phyloP scores from a whole-genome alignment of 1,140 invertebrate species.

The Drosophila orosa region DNA sequence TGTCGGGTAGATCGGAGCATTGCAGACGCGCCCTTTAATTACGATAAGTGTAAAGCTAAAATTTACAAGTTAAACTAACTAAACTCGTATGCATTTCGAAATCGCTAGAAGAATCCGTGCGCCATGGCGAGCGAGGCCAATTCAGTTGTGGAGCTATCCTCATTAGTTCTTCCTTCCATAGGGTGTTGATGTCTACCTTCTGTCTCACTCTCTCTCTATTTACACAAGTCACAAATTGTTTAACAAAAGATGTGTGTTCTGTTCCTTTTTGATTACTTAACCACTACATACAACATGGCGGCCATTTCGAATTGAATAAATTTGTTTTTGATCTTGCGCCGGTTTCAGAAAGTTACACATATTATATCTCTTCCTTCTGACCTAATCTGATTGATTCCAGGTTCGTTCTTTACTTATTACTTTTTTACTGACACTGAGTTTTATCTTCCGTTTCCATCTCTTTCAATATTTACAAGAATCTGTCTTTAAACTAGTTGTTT shows the following conservation, averaged over 20 bases:
- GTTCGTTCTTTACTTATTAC: slow-evolving; percentile 21
- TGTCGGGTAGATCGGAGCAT: slow-evolving; percentile 3
- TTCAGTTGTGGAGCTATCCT: slow-evolving; percentile 45
- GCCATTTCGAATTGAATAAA: slow-evolving; percentile 42
- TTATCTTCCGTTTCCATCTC: slow-evolving; percentile 38
- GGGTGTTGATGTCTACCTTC: slow-evolving; percentile 36
- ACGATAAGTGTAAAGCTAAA: slow-evolving; percentile 76
- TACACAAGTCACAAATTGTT: slow-evolving; percentile 78
- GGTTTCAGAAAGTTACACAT: slow-evolving; percentile 35
- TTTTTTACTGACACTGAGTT: slow-evolving; percentile 75
- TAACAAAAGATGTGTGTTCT: slow-evolving; percentile 59
- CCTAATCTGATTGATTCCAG: slow-evolving; percentile 19
- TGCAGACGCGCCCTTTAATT: slow-evolving; percentile 63
- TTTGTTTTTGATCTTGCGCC: slow-evolving; percentile 52
- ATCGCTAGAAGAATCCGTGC: slow-evolving; percentile 64
- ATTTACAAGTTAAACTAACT: slow-evolving; percentile 83
- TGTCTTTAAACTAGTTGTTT: slow-evolving; percentile 63
- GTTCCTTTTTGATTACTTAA: slow-evolving; percentile 63
- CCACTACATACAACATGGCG: slow-evolving; percentile 78
- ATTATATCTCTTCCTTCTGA: slow-evolving; percentile 24
- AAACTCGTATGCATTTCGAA: slow-evolving; percentile 72
- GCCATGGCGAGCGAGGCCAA: slow-evolving; percentile 47
- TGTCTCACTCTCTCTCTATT: slow-evolving; percentile 67
- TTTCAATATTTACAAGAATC: slow-evolving; percentile 72
- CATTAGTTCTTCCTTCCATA: slow-evolving; percentile 49